Base-by-base conservation (phyloP, 2,888 invertebrate genomes). In the Lymantria monacha region DNA sequence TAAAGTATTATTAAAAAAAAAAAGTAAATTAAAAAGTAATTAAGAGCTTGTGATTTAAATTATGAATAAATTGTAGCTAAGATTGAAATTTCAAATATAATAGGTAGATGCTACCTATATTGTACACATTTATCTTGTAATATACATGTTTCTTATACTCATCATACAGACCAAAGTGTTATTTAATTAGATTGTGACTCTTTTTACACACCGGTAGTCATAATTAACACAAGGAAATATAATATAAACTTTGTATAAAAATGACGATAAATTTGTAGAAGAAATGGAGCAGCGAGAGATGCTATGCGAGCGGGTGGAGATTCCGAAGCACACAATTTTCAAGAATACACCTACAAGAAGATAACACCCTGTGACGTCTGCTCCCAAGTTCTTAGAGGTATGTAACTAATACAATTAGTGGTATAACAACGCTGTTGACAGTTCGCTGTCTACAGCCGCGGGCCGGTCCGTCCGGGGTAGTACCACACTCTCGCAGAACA, bases 341-440 rank as follows among this genome's bases (percentile, higher is more conserved):
- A 97, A 87, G 97, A 98, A 86, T 97, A 98, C 87, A 98, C 97
- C 33, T 98, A 97, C 87, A 97, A 97, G 91, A 98, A 97, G 92
- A 97, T 98, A 72, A 97, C 97, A 43, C 97, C 97, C 30, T 98
- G 98, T 86, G 98, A 98, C 85, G 95, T 97, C 66, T 98, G 98
- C 88, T 97, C 97, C 56, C 97, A 97, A 92, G 97, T 98, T 49
- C 92, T 98, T 51, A 93, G 97, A 93, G 97, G 97, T 96, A 91
- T 91, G 88, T 50, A 44, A 22, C 12, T 12, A 22, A 48, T 9
- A 30, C 15, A 10, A 44, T n/a, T n/a, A n/a, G n/a, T n/a, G n/a
- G n/a, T n/a, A n/a, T n/a, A n/a, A n/a, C n/a, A n/a, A n/a, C n/a
- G n/a, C n/a, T n/a, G n/a, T n/a, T n/a, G n/a, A n/a, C n/a, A n/a